Conservation (phyloP, 2,888 invertebrate genomes). For the Callimorpha dominula region DNA sequence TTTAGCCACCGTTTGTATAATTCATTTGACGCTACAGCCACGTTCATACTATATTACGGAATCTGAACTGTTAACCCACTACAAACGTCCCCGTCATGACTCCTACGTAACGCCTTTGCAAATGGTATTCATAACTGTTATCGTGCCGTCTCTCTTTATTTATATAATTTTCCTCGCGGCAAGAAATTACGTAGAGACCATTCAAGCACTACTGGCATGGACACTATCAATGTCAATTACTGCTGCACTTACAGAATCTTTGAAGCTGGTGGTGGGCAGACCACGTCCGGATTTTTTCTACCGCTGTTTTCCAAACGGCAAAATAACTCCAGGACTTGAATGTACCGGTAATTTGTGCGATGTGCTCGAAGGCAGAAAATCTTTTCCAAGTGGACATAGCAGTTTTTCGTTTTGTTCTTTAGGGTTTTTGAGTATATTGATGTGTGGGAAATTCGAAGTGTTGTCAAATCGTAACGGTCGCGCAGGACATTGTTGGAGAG, state of each 20-base stretch:
- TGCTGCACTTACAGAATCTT: slow-evolving; percentile 87
- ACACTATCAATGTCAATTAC: slow-evolving; percentile 88
- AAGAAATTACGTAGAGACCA: slow-evolving; percentile 53
- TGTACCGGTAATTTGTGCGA: slow-evolving; percentile 88
- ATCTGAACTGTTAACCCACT: slow-evolving; percentile 90
- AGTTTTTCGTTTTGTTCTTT: slow-evolving; percentile 92
- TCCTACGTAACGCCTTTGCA: slow-evolving; percentile 89
- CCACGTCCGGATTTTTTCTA: slow-evolving; percentile 94
- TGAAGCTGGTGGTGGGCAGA: slow-evolving; percentile 88
- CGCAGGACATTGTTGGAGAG: slow-evolving; percentile 87
- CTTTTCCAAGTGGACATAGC: slow-evolving; percentile 96
- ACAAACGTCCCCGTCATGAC: slow-evolving; percentile 89
- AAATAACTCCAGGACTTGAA: slow-evolving; percentile 70
- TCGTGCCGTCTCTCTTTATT: slow-evolving; percentile 86
- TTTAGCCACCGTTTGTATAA: slow-evolving; percentile 57
- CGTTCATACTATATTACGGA: slow-evolving; percentile 91
- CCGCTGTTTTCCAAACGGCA: slow-evolving; percentile 93
- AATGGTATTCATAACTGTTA: slow-evolving; percentile 88
- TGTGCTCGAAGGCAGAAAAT: slow-evolving; percentile 92
- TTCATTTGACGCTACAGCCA: slow-evolving; percentile 88
- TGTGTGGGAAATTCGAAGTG: slow-evolving; percentile 89
- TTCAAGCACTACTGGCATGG: slow-evolving; percentile 81
- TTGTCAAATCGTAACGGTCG: slow-evolving; percentile 88
- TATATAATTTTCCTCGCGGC: slow-evolving; percentile 68
- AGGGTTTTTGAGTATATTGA: slow-evolving; percentile 90